Evolutionary conservation across 2,797 vertebrate species (phyloP), one percentile per base, ranked within the genome.

Genomic region (Thripadectes ignobilis): DNA sequence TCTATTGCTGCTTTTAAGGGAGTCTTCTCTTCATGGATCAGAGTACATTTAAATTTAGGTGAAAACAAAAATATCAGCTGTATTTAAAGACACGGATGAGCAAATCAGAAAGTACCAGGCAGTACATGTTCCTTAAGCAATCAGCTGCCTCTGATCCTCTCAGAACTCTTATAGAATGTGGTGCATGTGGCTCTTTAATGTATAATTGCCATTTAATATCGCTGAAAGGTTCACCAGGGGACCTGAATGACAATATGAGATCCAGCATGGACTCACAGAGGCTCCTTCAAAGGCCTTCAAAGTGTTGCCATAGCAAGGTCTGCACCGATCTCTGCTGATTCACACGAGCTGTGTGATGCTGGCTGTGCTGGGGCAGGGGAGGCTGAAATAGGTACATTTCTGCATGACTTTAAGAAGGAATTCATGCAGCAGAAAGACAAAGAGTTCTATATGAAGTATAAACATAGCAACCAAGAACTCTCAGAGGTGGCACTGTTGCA

Each of bases 21-120:
- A 89, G 24, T 93, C 66, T 91, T 34, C 63, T 94, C 67, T 71
- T 86, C 36, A 18, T 73, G 59, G 79, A 93, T 75, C 36, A 89
- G 55, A 78, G 85, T 85, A 73, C 57, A 73, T 91, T 93, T 94
- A 94, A 95, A 95, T 95, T 89, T 94, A 95, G 91, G 73, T 88
- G 72, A 80, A 93, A 96, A 94, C 51, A 86, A 95, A 93, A 93
- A 92, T 88, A 88, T 38, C 85, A 85, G 24, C 54, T 89, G 80
- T 83, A 83, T 92, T 94, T 94, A 94, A 92, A 95, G 75, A 58
- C 27, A 54, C 12, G 10, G 79, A 88, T 86, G 75, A 93, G 80
- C 78, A 82, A 94, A 83, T 69, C 67, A 75, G 74, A 92, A 91
- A 87, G 77, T 61, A 92, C 51, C 26, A 95, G 21, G 89, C 72